Evolutionary conservation across 2,797 vertebrate genomes (phyloP).

Genomic region (Balearica regulorum): DNA sequence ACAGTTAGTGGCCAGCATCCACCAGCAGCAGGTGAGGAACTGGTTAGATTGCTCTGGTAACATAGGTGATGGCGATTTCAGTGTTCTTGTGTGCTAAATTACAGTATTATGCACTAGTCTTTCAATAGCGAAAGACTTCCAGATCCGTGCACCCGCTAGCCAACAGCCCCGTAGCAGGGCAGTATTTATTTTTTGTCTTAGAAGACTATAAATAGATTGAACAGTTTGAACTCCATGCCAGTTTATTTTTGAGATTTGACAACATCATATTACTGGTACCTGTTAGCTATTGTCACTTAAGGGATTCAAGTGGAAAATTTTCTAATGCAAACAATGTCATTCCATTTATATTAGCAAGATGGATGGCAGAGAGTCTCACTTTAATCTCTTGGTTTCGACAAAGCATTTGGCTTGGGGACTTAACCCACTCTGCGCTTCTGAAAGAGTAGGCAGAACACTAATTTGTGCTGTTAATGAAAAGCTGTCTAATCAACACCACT

Average conservation of each 20-base stretch:
- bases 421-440: not conserved
- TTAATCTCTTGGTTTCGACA: slow-evolving; percentile 17
- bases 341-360: slow-evolving; percentile 6
- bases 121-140: slow-evolving; percentile 33
- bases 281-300: slow-evolving; percentile 28
- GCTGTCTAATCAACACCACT: not conserved
- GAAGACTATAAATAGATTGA: slow-evolving; percentile 42
- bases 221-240: slow-evolving; percentile 24
- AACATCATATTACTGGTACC: not conserved
- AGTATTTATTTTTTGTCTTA: slow-evolving; percentile 39
- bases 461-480: slow-evolving; percentile 30
- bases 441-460: slow-evolving; percentile 27
- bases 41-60: slow-evolving; percentile 99
- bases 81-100: slow-evolving; percentile 49
- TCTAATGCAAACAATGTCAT: not conserved
- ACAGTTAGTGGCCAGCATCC: slow-evolving; percentile 96
- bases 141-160: slow-evolving; percentile 34
- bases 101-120: slow-evolving; percentile 58
- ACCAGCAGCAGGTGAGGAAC: slow-evolving; percentile 99
- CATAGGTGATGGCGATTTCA: slow-evolving; percentile 28
- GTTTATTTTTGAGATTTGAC: slow-evolving; percentile 51
- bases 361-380: slow-evolving; percentile 14
- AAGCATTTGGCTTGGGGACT: slow-evolving; percentile 17
- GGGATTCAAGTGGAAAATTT: slow-evolving; percentile 33
- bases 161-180: slow-evolving; percentile 48